phyloP scores from a whole-genome alignment of 2,113 vertebrate genomes.

The Stigmatopora argus region DNA sequence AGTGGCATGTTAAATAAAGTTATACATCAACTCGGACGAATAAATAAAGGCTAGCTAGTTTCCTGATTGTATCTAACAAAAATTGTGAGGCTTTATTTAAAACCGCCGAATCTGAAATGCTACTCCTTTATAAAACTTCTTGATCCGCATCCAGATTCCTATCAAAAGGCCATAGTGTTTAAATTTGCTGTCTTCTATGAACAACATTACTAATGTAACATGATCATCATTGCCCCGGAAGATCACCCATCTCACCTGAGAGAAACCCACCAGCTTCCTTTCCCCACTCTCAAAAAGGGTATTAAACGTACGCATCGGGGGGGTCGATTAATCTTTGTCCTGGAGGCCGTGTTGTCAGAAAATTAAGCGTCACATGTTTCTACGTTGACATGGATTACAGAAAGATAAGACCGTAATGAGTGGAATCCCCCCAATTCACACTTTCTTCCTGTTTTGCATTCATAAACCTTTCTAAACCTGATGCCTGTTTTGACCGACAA shows the following conservation, averaged over 20 bases:
- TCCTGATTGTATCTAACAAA: no score
- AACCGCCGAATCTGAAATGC: no score
- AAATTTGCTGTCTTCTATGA: constrained; percentile 16
- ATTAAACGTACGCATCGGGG: constrained; percentile 7
- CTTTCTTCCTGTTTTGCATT: constrained; percentile 6
- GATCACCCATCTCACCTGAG: constrained; percentile 16
- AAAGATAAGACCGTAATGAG: constrained; percentile 39
- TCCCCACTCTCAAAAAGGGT: constrained; percentile 13
- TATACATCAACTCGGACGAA: no score
- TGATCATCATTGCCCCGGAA: constrained; percentile 19
- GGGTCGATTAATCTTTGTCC: constrained; percentile 34
- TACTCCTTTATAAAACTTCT: no score
- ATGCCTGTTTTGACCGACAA: constrained; percentile 7
- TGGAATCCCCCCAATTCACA: neutral
- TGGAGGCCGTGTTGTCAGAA: constrained; percentile 9
- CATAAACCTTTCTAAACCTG: constrained; percentile 19
- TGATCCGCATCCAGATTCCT: no score
- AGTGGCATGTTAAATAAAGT: no score
- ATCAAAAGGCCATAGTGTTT: no score
- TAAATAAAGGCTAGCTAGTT: no score
- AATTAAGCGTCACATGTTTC: constrained; percentile 14
- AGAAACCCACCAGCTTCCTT: constrained; percentile 16
- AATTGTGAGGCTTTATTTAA: no score
- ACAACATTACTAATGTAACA: constrained; percentile 14
- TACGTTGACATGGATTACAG: constrained; percentile 32